Conservation (phyloP, 2,888 invertebrate species). For the Pollenia angustigena region DNA sequence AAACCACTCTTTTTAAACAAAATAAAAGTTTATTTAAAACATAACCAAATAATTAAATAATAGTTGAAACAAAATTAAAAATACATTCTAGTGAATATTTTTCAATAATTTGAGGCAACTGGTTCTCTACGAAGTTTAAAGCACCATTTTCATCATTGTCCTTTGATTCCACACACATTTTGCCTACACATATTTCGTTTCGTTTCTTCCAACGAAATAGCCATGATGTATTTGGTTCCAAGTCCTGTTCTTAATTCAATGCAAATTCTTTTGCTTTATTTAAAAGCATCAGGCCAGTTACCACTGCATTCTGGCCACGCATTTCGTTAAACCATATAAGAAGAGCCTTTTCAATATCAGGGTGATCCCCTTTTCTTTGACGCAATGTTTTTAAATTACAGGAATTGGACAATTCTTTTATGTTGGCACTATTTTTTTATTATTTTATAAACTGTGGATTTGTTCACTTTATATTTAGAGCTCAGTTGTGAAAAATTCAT, state of each 20-base stretch:
- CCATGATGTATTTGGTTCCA: background rate
- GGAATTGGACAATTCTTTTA: conserved; percentile 2
- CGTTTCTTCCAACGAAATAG: conserved; percentile 17
- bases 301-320: conserved; percentile 29
- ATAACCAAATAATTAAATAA: too few relatives aligned
- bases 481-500: conserved; percentile 24
- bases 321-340: too few relatives aligned
- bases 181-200: conserved; percentile 10
- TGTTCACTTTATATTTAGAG: conserved; percentile 26
- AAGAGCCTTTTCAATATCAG: too few relatives aligned
- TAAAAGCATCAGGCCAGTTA: conserved; percentile 30
- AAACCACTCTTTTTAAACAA: too few relatives aligned
- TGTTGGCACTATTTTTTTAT: conserved; percentile 15
- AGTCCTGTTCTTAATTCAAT: too few relatives aligned
- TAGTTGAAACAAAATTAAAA: too few relatives aligned
- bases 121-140: conserved; percentile 7
- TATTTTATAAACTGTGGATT: conserved; percentile 39
- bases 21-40: too few relatives aligned
- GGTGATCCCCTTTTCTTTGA: conserved; percentile 28
- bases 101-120: conserved; percentile 24
- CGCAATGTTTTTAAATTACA: background rate
- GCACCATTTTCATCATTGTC: conserved; percentile 11
- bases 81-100: conserved; percentile 32
- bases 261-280: too few relatives aligned
- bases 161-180: conserved; percentile 18